Evolutionary conservation across 2,797 vertebrate species (phyloP), one percentile per base, ranked within the genome.

Genomic region (Mycteria americana): DNA sequence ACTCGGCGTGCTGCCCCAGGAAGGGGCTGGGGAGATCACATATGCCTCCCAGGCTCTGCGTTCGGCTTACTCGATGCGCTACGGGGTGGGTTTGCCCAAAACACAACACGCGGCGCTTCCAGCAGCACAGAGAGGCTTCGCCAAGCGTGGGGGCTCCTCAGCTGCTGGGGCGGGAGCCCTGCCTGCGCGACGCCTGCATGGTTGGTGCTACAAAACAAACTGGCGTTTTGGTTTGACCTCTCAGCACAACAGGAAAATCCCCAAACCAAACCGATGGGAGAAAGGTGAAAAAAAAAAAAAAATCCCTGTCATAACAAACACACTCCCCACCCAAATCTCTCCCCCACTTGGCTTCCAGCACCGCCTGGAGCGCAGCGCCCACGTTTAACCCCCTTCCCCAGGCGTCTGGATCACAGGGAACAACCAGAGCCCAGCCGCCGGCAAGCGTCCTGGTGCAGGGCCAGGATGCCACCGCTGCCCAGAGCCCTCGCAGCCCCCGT

Each of bases 271-370:
- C 10, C 1, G 14, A 54, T 3, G 24, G 76, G 54, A 62, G 10
- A 33, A 23, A 56, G 37, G 6, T 15, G 17, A 56, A 39, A 39
- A 56, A 53, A 64, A 83, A 56, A 39, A 39, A 56, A 53, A 64
- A 83, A 54, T 11, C 9, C 67, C 67, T 27, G 23, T 2, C 0
- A 0, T 1, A 6, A 14, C 28, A 45, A 69, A 57, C 35, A 10
- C 11, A 0, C 1, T 67, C 41, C 39, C 59, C 25, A 4, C 19
- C 28, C 53, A 10, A 23, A 48, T 3, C 70, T 57, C n/a, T 39
- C 35, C 50, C 63, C 46, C 0, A 2, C 23, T 50, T 70, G 69
- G 77, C 84, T 81, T 41, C 90, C 70, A 39, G 83, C 37, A 18
- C 27, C 1, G 1, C 69, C 68, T 15, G 77, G 30, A 51, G 73